Conservation (phyloP, 2,113 vertebrate genomes). For the Hippocampus guttulatus region DNA sequence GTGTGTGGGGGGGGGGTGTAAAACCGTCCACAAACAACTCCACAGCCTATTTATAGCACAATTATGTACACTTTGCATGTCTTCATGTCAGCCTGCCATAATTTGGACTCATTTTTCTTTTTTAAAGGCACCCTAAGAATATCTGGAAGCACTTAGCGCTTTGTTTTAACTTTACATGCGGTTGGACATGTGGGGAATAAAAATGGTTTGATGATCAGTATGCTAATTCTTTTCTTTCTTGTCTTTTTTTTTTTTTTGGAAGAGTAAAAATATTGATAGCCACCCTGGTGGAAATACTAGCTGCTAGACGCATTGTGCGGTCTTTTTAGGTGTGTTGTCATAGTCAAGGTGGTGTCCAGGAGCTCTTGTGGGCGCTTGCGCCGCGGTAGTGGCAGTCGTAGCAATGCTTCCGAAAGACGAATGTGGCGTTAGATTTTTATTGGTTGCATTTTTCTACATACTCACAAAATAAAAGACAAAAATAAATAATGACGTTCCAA, state of each 20-base stretch:
- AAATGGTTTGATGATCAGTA: not conserved
- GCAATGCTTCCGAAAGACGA: not conserved
- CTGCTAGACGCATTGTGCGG: not conserved
- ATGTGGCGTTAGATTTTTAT: not conserved
- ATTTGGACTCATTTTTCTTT: slow-evolving; percentile 1
- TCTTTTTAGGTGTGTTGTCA: slow-evolving; percentile 3
- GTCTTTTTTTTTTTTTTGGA: not conserved
- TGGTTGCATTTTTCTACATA: not conserved
- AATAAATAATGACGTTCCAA: too few species aligned
- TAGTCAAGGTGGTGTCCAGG: not conserved
- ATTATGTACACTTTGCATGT: not conserved
- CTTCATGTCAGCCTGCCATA: not conserved
- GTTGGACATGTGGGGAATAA: slow-evolving; percentile 2
- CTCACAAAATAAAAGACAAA: too few species aligned
- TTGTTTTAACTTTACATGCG: not conserved
- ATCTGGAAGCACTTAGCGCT: not conserved
- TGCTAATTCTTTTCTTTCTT: slow-evolving; percentile 4
- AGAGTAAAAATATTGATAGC: slow-evolving; percentile 8
- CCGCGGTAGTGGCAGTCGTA: not conserved
- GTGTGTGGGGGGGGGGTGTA: not conserved
- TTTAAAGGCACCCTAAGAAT: not conserved
- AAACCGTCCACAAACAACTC: not conserved
- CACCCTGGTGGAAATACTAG: slow-evolving; percentile 3
- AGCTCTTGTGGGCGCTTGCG: not conserved
- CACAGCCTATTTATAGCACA: not conserved